Evolutionary conservation across 64 coral and sea anemone genomes (phyloP).

Genomic region (Cladopsammia gracilis): DNA sequence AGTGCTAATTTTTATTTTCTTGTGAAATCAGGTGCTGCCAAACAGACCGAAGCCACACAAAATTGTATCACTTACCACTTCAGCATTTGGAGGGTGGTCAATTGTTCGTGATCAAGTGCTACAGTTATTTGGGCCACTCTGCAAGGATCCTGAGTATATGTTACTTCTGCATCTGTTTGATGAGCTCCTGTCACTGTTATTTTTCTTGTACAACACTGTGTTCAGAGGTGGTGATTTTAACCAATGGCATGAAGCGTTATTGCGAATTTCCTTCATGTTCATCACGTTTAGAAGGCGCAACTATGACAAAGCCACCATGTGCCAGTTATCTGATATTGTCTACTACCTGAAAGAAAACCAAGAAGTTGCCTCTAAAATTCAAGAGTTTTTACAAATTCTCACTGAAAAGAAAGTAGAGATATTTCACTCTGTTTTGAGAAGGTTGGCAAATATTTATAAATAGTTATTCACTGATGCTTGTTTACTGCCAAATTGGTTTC

Average conservation of each 20-base stretch:
- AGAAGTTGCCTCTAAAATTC: not conserved
- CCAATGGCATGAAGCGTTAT: not conserved
- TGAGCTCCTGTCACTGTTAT: conserved; percentile 43
- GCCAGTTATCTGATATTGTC: conserved; percentile 53
- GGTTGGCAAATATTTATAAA: conserved; percentile 12
- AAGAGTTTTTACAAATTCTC: conserved; percentile 5
- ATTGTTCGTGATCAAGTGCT: conserved; percentile 1
- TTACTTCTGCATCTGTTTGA: conserved; percentile 25
- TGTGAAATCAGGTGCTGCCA: not conserved
- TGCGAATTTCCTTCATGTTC: conserved; percentile 25
- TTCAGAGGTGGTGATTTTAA: not conserved
- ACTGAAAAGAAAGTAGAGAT: conserved; percentile 86
- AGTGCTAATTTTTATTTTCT: no score
- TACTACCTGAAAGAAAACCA: conserved; percentile 27
- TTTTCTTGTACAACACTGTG: conserved; percentile 14
- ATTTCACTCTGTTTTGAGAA: conserved; percentile 78
- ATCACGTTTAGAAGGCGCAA: conserved; percentile 20
- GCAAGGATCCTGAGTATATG: conserved; percentile 42
- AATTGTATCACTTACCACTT: not conserved
- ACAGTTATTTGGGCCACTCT: not conserved
- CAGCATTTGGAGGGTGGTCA: conserved; percentile 54
- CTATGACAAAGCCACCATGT: conserved; percentile 70
- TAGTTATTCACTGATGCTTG: not conserved
- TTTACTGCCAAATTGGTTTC: no score
- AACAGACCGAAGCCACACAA: conserved; percentile 1